A percentile compares a stretch with the other conserved stretches of the same genome.
Conservation (phyloP, 2,888 invertebrate species). For the Tetrapedia diversipes region DNA sequence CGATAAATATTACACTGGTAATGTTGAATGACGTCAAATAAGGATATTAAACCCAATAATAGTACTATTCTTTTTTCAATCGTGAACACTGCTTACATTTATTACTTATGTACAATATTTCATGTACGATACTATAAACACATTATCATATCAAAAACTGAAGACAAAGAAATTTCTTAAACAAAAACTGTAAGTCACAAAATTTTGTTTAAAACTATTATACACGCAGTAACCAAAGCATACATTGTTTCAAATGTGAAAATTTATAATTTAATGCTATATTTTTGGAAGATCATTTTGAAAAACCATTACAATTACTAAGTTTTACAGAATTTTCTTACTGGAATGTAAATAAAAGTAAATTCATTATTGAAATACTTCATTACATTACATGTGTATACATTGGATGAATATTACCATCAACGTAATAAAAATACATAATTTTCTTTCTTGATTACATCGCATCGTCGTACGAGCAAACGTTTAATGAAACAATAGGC, state of each 20-base stretch:
- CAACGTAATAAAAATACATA: slow-evolving; percentile 72
- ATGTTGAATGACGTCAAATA: slow-evolving; percentile 19
- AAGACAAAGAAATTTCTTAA: slow-evolving; percentile 60
- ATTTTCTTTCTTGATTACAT: slow-evolving; percentile 61
- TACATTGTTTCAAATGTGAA: slow-evolving; percentile 47
- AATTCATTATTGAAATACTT: slow-evolving; percentile 53
- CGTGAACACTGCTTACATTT: slow-evolving; percentile 68
- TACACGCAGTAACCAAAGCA: slow-evolving; percentile 53
- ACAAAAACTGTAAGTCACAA: slow-evolving; percentile 51
- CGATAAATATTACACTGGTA: too few species aligned
- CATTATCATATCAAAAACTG: slow-evolving; percentile 59
- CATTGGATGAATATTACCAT: slow-evolving; percentile 52
- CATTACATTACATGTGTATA: slow-evolving; percentile 54
- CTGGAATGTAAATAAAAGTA: slow-evolving; percentile 71
- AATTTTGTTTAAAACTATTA: slow-evolving; percentile 47
- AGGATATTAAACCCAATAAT: slow-evolving; percentile 13
- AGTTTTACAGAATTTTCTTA: slow-evolving; percentile 54
- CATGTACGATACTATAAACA: slow-evolving; percentile 71
- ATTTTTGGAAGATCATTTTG: slow-evolving; percentile 63
- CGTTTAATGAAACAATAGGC: slow-evolving; percentile 71
- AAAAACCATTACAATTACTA: slow-evolving; percentile 52
- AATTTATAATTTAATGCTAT: slow-evolving; percentile 50
- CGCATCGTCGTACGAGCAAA: slow-evolving; percentile 69
- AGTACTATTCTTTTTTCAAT: slow-evolving; percentile 30
- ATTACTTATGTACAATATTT: slow-evolving; percentile 71